Conservation (phyloP, 2,888 invertebrate species). For the Mythimna pallens region DNA sequence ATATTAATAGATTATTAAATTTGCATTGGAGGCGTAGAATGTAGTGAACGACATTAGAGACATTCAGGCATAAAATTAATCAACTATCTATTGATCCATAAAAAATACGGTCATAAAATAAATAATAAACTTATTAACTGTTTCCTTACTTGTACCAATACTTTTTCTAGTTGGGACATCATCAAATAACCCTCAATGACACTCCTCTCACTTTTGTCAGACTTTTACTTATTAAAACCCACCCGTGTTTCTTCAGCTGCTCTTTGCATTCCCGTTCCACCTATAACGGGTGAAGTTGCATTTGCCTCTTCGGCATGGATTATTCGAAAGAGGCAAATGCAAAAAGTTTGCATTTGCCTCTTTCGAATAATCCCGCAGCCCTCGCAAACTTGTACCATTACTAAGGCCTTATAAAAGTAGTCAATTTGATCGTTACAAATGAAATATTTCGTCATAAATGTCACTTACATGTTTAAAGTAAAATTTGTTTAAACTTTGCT, state of each 20-base stretch:
- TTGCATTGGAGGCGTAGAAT: neutral
- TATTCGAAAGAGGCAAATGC: no score
- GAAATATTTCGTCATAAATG: constrained; percentile 13
- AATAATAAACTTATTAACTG: neutral
- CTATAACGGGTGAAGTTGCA: no score
- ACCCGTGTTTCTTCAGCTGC: no score
- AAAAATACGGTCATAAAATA: neutral
- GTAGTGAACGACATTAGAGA: neutral
- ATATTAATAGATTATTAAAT: constrained; percentile 39
- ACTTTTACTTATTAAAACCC: no score
- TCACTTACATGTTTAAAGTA: neutral
- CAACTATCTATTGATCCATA: neutral
- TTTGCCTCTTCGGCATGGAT: no score
- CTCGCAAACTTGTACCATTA: no score
- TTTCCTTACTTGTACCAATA: neutral
- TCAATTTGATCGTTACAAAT: constrained; percentile 3
- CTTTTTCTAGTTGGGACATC: no score
- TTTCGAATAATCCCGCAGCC: no score
- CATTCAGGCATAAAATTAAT: neutral
- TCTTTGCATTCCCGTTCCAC: no score
- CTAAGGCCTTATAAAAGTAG: neutral
- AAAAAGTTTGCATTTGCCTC: no score
- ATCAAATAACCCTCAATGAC: no score
- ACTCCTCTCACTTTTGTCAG: no score
- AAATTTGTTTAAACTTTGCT: neutral